Evolutionary conservation across 2,113 vertebrate genomes (phyloP), one percentile per base, ranked within the genome.

Genomic region (Thomomys bottae): DNA sequence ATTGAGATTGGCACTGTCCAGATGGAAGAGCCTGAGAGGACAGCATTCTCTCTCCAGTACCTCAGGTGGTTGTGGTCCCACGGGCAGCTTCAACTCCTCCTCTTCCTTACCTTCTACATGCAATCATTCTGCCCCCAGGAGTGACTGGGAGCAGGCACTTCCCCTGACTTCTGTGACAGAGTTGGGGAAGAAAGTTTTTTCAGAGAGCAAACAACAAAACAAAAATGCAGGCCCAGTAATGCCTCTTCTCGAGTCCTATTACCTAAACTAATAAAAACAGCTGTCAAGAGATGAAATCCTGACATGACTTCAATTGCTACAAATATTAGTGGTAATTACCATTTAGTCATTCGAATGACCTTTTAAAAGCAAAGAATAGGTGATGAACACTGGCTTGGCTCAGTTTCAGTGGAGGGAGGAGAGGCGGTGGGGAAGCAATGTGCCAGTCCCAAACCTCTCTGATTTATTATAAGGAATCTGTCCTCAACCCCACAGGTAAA

Each of bases 261-360:
- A 80, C 72, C 88, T 84, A 88, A 87, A 90, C 84, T 86, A 88
- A 88, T 85, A 64, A 71, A 85, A 95, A 68, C 57, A 90, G 80
- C 42, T 81, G 86, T 95, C 88, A 81, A 81, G 76, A 92, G 85
- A 28, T 34, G 42, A 95, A 90, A 86, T 90, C 80, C 49, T 87
- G 49, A 93, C 87, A 90, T 94, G 90, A 94, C 83, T 92, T 93
- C 38, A 95, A 90, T 32, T 92, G 71, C 57, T 90, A 67, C 75
- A 90, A 93, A 87, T 71, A 82, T 20, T 57, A 71, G 66, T 86
- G 42, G n/a, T 64, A 79, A 84, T 88, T 88, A 75, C 59, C 83
- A 34, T 76, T 80, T 83, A 88, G 75, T 94, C 88, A 92, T 86
- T 86, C 42, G 72, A 72, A 40, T 88, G 63, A 94, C 83, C 93